These are phyloP conservation scores for Standfussiana lucernea DNA, from an alignment of 2,888 invertebrate species.

Conservation along the genomic window DNA sequence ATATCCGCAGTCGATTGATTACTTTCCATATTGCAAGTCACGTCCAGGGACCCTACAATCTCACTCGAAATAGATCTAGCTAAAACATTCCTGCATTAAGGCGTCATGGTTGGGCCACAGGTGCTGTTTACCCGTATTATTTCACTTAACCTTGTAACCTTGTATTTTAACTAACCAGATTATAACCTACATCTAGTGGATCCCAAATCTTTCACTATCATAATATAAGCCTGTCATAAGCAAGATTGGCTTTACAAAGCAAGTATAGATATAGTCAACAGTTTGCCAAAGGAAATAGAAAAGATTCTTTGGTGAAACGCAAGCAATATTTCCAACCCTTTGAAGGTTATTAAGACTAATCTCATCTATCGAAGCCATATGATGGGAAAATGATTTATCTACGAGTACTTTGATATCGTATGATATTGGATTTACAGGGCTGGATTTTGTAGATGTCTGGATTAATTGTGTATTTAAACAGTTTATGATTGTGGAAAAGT, in stretches of 20 bases:
- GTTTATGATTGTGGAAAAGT: not conserved
- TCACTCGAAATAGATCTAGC: no score
- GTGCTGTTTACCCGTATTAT: no score
- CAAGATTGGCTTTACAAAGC: not conserved
- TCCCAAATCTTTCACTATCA: not conserved
- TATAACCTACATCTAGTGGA: not conserved
- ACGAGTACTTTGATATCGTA: slow-evolving; percentile 15
- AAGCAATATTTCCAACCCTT: slow-evolving; percentile 28
- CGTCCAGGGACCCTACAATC: no score
- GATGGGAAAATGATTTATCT: slow-evolving; percentile 48
- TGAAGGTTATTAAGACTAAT: slow-evolving; percentile 37
- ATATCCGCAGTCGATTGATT: no score
- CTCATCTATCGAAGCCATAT: slow-evolving; percentile 27
- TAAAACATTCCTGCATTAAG: no score
- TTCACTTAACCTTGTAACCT: no score
- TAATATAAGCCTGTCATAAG: not conserved
- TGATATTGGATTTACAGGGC: slow-evolving; percentile 35
- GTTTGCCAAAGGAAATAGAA: not conserved
- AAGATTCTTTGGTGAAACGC: slow-evolving; percentile 17
- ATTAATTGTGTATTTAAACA: not conserved
- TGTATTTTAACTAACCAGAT: no score
- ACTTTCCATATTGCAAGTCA: no score
- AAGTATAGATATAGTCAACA: not conserved
- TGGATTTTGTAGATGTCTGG: not conserved
- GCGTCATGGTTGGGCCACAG: no score